phyloP scores from a whole-genome alignment of 2,113 vertebrate species.

The Hyaena hyaena region DNA sequence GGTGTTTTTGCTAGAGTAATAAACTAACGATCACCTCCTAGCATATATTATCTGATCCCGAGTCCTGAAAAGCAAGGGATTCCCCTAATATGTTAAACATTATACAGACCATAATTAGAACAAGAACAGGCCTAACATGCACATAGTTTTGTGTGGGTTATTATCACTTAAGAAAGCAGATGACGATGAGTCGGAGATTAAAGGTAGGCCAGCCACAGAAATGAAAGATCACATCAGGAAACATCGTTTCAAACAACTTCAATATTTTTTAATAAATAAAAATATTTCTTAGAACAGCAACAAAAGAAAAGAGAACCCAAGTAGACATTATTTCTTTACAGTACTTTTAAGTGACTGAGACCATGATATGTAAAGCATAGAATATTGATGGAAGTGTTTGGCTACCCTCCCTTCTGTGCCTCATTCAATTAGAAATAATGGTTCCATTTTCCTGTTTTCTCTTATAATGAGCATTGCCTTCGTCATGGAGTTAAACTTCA shows the following conservation, averaged over 20 bases:
- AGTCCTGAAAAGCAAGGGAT: conserved; percentile 70
- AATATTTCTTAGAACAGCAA: conserved; percentile 35
- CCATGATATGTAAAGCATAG: background rate
- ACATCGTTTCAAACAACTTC: conserved; percentile 55
- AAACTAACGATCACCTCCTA: conserved; percentile 66
- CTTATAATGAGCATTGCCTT: conserved; percentile 47
- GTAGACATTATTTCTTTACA: conserved; percentile 63
- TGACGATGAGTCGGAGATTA: conserved; percentile 78
- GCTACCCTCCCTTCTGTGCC: background rate
- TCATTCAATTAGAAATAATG: conserved; percentile 24
- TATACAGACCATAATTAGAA: conserved; percentile 81
- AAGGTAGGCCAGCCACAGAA: conserved; percentile 61
- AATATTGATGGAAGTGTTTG: background rate
- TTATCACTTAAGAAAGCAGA: conserved; percentile 79
- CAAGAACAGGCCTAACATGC: conserved; percentile 77
- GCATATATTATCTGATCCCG: conserved; percentile 69
- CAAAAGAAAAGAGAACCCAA: background rate
- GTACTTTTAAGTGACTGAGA: background rate
- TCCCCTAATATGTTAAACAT: conserved; percentile 81
- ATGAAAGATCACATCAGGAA: conserved; percentile 67
- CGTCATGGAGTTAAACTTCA: conserved; percentile 59
- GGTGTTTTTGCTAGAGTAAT: conserved; percentile 60
- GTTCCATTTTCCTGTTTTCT: conserved; percentile 53
- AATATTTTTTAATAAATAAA: conserved; percentile 62
- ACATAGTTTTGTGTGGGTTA: conserved; percentile 81